A percentile compares a stretch with the other conserved stretches of the same genome.
phyloP scores from a whole-genome alignment of 2,113 vertebrate species.

The Gavia stellata region DNA sequence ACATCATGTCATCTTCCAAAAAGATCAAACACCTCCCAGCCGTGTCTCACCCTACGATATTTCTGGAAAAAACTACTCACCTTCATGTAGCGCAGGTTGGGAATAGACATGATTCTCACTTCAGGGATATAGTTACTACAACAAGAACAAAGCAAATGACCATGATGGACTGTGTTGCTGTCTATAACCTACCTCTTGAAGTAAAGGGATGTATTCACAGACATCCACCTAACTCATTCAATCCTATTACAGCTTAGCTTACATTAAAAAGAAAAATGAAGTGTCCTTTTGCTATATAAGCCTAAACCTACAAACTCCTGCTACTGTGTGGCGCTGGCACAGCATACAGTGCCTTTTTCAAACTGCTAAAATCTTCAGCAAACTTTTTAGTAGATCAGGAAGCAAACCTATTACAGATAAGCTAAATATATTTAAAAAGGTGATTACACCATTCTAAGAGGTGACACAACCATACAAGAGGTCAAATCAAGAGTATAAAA shows the following conservation, averaged over 20 bases:
- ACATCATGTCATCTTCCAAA: background rate
- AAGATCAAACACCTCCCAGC: background rate
- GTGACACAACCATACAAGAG: background rate
- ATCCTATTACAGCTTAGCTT: background rate
- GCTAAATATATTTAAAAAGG: background rate
- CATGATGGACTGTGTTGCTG: background rate
- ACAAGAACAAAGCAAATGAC: constrained; percentile 17
- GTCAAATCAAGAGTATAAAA: background rate
- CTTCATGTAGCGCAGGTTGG: constrained; percentile 95
- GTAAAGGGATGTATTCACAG: background rate
- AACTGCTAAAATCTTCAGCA: background rate
- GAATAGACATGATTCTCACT: constrained; percentile 99
- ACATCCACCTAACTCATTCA: background rate
- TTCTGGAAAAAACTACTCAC: constrained; percentile 68
- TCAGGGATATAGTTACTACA: constrained; percentile 95
- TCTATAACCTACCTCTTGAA: background rate
- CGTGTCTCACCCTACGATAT: background rate
- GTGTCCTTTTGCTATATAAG: background rate
- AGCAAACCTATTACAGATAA: background rate
- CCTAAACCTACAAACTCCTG: background rate
- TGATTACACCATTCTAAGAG: background rate
- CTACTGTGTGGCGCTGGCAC: background rate
- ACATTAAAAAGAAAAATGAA: background rate
- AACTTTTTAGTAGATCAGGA: background rate
- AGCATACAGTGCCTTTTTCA: background rate